Base-by-base conservation (phyloP, 2,888 invertebrate genomes). In the Hemaris fuciformis region DNA sequence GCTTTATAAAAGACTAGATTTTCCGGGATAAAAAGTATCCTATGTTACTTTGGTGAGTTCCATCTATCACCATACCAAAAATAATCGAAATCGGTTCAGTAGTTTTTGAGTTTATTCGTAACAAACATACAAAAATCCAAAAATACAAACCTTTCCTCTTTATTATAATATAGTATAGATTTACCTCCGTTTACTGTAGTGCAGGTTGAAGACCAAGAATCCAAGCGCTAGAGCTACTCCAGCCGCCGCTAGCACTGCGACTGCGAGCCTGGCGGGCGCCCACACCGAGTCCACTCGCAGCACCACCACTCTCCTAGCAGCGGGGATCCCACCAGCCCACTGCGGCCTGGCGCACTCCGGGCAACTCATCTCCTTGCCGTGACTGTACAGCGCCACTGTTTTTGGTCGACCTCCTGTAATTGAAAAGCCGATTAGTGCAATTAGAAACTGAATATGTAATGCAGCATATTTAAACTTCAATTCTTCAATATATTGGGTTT, bases 101-200 rank as follows among this genome's bases (percentile, higher is more conserved):
- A n/a, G n/a, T n/a, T n/a, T n/a, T n/a, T n/a, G n/a, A n/a, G n/a
- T n/a, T n/a, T n/a, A n/a, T n/a, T n/a, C n/a, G n/a, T n/a, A n/a
- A n/a, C n/a, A n/a, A n/a, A n/a, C n/a, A n/a, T n/a, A n/a, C n/a
- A n/a, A n/a, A n/a, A n/a, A n/a, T n/a, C n/a, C n/a, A n/a, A n/a
- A n/a, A n/a, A n/a, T n/a, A n/a, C n/a, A n/a, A n/a, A n/a, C n/a
- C n/a, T n/a, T n/a, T n/a, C n/a, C n/a, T n/a, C n/a, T n/a, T n/a
- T n/a, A n/a, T n/a, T n/a, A n/a, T n/a, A n/a, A n/a, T n/a, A n/a
- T n/a, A n/a, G n/a, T n/a, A n/a, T n/a, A n/a, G n/a, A n/a, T n/a
- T n/a, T n/a, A n/a, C 96, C 97, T 96, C 80, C 96, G 93, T 81
- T 95, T 95, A 68, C 97, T 94, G 81, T 96, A 97, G 85, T 96